Conservation (phyloP, 2,113 vertebrate species). For the Anarrhichthys ocellatus region DNA sequence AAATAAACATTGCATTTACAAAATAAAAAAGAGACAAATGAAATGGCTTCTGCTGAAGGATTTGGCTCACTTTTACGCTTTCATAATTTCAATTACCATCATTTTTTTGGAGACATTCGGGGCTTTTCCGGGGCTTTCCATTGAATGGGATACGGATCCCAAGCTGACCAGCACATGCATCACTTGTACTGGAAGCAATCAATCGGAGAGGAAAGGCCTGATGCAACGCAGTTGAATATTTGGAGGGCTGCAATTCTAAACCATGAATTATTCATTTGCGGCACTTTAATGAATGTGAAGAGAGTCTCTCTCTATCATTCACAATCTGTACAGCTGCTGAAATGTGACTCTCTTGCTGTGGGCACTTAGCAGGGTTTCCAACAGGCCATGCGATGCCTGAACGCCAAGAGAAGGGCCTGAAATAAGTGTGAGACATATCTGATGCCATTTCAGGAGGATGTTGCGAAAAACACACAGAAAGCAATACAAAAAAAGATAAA, state of each 20-base stretch:
- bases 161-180: conserved; percentile 45
- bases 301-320: conserved; percentile 79
- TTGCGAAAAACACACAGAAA: conserved; percentile 9
- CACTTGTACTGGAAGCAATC: conserved; percentile 45
- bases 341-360: conserved; percentile 72
- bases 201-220: conserved; percentile 55
- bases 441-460: conserved; percentile 18
- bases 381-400: conserved; percentile 60
- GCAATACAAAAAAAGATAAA: conserved; percentile 7
- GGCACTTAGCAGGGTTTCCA: conserved; percentile 74
- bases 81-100: neutral
- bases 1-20: neutral
- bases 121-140: conserved; percentile 7
- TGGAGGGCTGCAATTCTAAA: conserved; percentile 72
- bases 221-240: conserved; percentile 74
- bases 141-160: conserved; percentile 29
- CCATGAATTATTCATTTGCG: conserved; percentile 81
- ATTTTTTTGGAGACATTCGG: conserved; percentile 1
- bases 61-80: conserved; percentile 13
- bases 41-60: neutral
- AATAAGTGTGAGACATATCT: conserved; percentile 24
- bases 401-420: conserved; percentile 22
- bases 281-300: conserved; percentile 80
- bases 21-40: conserved; percentile 1
- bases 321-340: conserved; percentile 78